Base-by-base conservation (phyloP, 2,797 vertebrate species). In the Hoplostethus atlanticus region DNA sequence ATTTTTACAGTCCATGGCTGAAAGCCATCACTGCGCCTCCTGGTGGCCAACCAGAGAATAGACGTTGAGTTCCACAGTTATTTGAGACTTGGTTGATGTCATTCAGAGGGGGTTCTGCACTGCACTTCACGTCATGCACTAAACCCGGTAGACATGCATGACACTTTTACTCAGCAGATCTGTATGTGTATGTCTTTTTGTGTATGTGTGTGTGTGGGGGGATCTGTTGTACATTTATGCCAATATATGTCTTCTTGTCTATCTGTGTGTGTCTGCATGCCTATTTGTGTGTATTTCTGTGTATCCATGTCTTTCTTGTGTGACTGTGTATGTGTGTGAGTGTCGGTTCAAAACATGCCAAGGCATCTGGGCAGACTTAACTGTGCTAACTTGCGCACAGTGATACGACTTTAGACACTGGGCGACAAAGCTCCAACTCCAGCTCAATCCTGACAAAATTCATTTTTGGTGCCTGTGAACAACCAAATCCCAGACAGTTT, bases 401-500 rank as follows among this genome's bases (percentile, higher is more conserved):
- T 53, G 61, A 73, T 56, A 55, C 70, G 58, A 81, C 70, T 71
- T 48, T 36, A 68, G 66, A 74, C 71, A 13, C 38, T 67, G 30
- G 59, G 54, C 36, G 16, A 71, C 62, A 47, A 25, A 44, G 51
- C 57, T 70, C 66, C 40, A 2, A 31, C 50, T 57, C 10, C 50
- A 59, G 63, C 68, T 81, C 52, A n/a, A 70, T 64, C 34, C 36
- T 84, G 68, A 76, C 82, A 74, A 70, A 58, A 75, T 70, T 42
- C 38, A 73, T 87, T 81, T 73, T 21, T 28, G 59, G 53, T 44
- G 47, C 42, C 50, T 28, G 40, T 68, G 48, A 62, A 70, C 54
- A 72, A 79, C 74, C 38, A 44, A 62, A 77, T 77, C 31, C n/a
- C 25, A 21, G 38, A 77, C 69, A 70, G 76, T 78, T 79, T 77